Evolutionary conservation across 2,113 vertebrate genomes (phyloP).

Genomic region (Columba janthina): DNA sequence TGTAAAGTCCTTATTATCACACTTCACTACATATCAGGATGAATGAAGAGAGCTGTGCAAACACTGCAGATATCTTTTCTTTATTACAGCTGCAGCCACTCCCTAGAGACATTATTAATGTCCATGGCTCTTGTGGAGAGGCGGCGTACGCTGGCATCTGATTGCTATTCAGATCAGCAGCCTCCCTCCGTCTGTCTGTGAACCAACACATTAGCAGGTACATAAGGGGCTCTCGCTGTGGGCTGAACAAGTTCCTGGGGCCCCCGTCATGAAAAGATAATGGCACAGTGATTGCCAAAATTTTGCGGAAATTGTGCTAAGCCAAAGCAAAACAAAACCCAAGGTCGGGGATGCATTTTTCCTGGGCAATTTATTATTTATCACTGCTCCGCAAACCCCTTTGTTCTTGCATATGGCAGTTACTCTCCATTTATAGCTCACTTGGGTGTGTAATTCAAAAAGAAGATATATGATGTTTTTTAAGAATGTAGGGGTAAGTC

Average conservation of each 20-base stretch:
- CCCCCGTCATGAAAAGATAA: background rate
- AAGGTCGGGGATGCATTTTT: background rate
- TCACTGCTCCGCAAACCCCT: background rate
- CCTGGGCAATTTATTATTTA: conserved; percentile 16
- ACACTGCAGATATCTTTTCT: conserved; percentile 40
- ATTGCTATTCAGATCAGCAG: conserved; percentile 70
- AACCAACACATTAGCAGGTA: conserved; percentile 57
- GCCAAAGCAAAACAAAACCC: conserved; percentile 11
- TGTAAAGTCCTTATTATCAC: conserved; percentile 56
- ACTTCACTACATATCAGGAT: conserved; percentile 24
- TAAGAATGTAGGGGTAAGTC: background rate
- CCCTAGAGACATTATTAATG: conserved; percentile 64
- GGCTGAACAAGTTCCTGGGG: conserved; percentile 23
- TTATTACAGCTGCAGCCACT: conserved; percentile 62
- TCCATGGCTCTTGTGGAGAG: conserved; percentile 34
- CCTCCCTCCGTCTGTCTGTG: conserved; percentile 53
- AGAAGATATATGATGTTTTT: background rate
- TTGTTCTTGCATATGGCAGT: conserved; percentile 14
- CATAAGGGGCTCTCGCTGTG: conserved; percentile 48
- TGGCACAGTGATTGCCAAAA: background rate
- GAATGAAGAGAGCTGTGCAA: conserved; percentile 35
- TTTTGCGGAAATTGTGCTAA: conserved; percentile 10
- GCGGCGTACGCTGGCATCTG: conserved; percentile 17
- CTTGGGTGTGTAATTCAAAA: conserved; percentile 19
- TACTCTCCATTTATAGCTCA: conserved; percentile 54